These are phyloP conservation scores for Aplochiton taeniatus DNA, from an alignment of 2,797 vertebrate genomes.

Conservation along the genomic window DNA sequence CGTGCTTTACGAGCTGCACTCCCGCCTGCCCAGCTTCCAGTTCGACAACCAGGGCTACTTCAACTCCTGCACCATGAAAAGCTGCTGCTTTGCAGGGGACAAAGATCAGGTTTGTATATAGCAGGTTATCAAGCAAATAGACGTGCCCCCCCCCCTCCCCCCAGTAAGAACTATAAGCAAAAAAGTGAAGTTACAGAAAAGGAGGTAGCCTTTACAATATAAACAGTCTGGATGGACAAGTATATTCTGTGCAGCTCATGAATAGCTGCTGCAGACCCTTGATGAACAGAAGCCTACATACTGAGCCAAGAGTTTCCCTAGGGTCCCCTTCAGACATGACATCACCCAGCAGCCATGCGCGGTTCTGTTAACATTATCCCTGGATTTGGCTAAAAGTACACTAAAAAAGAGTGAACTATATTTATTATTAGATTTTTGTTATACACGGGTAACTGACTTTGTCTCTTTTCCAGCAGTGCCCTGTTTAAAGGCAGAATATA, in stretches of 20 bases:
- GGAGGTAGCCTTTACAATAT: too few relatives aligned
- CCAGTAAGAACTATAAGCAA: too few relatives aligned
- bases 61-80: slow-evolving; percentile 99
- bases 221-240: not conserved
- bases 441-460: too few relatives aligned
- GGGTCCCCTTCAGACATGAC: slow-evolving; percentile 79
- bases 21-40: slow-evolving; percentile 95
- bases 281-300: slow-evolving; percentile 39
- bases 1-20: slow-evolving; percentile 96
- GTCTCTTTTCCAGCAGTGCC: too few relatives aligned
- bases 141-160: too few relatives aligned
- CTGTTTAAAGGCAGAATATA: too few relatives aligned
- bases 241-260: slow-evolving; percentile 24
- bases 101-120: slow-evolving; percentile 85
- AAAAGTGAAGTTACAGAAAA: too few relatives aligned
- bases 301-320: slow-evolving; percentile 32
- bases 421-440: too few relatives aligned
- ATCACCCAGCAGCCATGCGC: slow-evolving; percentile 76
- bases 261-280: slow-evolving; percentile 16
- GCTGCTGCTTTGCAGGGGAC: slow-evolving; percentile 98
- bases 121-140: too few relatives aligned
- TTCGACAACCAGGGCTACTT: slow-evolving; percentile 99
- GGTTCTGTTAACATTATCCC: slow-evolving; percentile 73
- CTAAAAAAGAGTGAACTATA: too few relatives aligned
- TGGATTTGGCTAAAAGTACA: too few relatives aligned